These are phyloP conservation scores for Doryteuthis pealeii DNA, from an alignment of 1,140 invertebrate genomes.

Conservation along the genomic window DNA sequence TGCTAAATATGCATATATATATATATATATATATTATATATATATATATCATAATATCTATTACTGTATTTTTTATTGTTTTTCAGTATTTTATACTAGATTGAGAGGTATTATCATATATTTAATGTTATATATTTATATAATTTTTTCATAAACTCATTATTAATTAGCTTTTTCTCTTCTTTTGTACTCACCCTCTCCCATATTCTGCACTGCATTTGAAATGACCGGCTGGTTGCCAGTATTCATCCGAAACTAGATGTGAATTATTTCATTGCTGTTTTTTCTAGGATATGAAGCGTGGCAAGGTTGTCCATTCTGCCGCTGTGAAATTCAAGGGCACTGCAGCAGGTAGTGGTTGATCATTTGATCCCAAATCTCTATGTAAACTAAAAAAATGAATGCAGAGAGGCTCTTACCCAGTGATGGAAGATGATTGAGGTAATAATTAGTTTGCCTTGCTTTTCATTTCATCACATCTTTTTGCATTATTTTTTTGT, in stretches of 20 bases:
- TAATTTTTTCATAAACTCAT: no score
- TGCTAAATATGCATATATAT: no score
- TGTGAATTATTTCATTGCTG: conserved; percentile 14
- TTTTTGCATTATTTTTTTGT: no score
- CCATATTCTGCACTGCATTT: no score
- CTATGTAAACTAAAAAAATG: conserved; percentile 16
- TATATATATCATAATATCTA: no score
- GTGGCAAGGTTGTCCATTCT: conserved; percentile 97
- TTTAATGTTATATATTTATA: no score
- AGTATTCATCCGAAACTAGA: no score
- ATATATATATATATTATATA: no score
- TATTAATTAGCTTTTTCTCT: not conserved
- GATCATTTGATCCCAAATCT: conserved; percentile 63
- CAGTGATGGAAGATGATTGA: conserved; percentile 66
- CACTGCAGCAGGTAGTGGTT: conserved; percentile 90
- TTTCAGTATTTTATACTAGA: no score
- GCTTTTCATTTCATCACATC: not conserved
- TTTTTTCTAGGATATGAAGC: conserved; percentile 81
- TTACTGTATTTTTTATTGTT: no score
- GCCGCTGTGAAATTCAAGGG: conserved; percentile 98
- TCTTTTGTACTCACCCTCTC: not conserved
- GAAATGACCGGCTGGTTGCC: no score
- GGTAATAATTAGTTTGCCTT: not conserved
- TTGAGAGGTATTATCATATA: no score
- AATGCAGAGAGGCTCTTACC: not conserved